phyloP scores from a whole-genome alignment of 2,113 vertebrate genomes.

The Sterrhoptilus dennistouni region DNA sequence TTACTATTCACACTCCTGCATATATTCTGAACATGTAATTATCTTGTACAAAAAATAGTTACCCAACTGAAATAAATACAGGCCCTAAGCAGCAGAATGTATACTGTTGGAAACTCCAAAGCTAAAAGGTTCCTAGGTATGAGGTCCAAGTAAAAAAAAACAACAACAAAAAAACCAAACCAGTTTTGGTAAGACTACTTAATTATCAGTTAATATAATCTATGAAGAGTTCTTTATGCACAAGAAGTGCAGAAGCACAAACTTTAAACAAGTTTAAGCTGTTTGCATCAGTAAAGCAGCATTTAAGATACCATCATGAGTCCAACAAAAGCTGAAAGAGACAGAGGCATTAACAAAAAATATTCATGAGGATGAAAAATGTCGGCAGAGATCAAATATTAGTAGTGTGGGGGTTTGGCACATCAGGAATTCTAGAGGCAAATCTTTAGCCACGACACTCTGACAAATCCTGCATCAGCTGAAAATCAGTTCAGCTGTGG shows the following conservation, averaged over 20 bases:
- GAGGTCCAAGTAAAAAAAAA: not conserved
- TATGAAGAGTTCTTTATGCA: not conserved
- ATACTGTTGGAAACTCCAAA: not conserved
- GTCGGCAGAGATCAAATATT: not conserved
- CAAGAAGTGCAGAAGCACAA: not conserved
- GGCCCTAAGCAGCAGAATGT: not conserved
- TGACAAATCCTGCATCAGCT: not conserved
- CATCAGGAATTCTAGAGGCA: not conserved
- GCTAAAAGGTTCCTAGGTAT: not conserved
- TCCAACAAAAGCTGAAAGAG: not conserved
- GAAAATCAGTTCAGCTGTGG: not conserved
- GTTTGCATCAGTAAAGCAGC: not conserved
- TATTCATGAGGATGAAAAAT: not conserved
- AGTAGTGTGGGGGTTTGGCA: not conserved
- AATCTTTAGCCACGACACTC: rapidly evolving
- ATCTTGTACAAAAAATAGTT: not conserved
- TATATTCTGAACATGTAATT: not conserved
- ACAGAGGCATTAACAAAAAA: not conserved
- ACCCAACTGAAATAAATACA: not conserved
- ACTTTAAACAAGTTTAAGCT: not conserved
- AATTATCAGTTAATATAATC: not conserved
- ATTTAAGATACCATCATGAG: not conserved
- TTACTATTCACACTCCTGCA: not conserved
- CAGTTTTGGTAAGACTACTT: not conserved
- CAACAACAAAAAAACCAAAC: too few species aligned